A percentile compares a stretch with the other conserved stretches of the same genome.
These are phyloP conservation scores for Mechanitis messenoides DNA, from an alignment of 2,888 invertebrate genomes.

Conservation along the genomic window DNA sequence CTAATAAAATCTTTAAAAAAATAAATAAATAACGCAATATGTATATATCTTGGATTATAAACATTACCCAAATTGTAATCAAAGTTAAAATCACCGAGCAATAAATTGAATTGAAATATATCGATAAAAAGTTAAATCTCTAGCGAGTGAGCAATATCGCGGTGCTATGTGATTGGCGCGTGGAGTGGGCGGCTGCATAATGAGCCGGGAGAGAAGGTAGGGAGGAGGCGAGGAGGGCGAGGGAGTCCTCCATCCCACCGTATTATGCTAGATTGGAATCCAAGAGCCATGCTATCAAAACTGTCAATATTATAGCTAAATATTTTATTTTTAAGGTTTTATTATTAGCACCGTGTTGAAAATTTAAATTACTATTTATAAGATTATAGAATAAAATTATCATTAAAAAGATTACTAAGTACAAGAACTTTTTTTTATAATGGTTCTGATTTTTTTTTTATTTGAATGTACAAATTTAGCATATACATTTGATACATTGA, in stretches of 20 bases:
- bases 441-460: neutral
- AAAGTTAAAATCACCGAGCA: neutral
- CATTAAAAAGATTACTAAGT: neutral
- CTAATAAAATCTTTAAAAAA: too few species aligned
- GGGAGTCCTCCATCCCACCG: constrained; percentile 39
- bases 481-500: too few species aligned
- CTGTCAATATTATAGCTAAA: constrained; percentile 48
- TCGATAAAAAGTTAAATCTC: constrained; percentile 64
- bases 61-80: too few species aligned
- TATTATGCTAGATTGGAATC: constrained; percentile 59
- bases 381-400: neutral
- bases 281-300: constrained; percentile 46
- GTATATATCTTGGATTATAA: too few species aligned
- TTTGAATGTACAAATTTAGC: too few species aligned
- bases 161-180: constrained; percentile 71
- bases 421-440: too few species aligned
- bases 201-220: constrained; percentile 51
- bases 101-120: constrained; percentile 19
- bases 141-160: constrained; percentile 68
- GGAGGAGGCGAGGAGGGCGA: constrained; percentile 33
- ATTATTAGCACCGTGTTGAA: neutral
- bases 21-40: too few species aligned
- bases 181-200: constrained; percentile 71
- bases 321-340: neutral
- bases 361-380: neutral